Percentiles rank a stretch among this genome's conserved stretches.
Conservation (phyloP, 2,797 vertebrate species). For the Adelosebastes latens region DNA sequence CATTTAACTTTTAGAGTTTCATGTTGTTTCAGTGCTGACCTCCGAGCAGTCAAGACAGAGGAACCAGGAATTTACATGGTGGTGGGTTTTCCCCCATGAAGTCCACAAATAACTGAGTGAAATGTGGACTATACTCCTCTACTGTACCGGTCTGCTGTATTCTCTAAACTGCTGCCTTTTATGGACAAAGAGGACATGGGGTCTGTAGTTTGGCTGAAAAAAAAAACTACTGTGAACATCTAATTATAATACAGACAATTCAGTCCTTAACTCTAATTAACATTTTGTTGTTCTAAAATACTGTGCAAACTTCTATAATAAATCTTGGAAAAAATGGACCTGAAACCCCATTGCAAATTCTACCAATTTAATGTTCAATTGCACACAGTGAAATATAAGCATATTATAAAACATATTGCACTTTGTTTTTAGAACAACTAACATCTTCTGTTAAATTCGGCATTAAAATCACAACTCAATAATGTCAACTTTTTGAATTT, state of each 20-base stretch:
- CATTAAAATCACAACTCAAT: background rate
- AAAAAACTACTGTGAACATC: background rate
- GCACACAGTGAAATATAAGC: background rate
- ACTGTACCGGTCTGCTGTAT: background rate
- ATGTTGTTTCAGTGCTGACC: background rate
- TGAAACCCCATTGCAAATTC: background rate
- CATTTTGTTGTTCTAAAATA: rapidly evolving
- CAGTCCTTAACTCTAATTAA: rapidly evolving
- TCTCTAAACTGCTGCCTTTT: slow-evolving; percentile 70
- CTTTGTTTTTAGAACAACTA: rapidly evolving
- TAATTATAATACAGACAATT: background rate
- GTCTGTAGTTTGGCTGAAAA: background rate
- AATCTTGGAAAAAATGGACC: background rate
- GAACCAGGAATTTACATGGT: background rate
- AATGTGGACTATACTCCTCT: background rate
- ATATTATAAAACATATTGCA: rapidly evolving
- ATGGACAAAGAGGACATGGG: slow-evolving; percentile 57
- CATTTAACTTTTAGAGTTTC: background rate
- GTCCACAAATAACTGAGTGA: background rate
- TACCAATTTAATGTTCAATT: rapidly evolving
- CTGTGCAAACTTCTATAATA: background rate
- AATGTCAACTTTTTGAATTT: background rate
- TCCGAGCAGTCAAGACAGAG: background rate
- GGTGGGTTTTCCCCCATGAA: background rate
- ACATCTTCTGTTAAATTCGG: background rate